Evolutionary conservation across 92 coral and sea anemone species (phyloP), one percentile per base, ranked within the genome.

Genomic region (Montipora capitata): DNA sequence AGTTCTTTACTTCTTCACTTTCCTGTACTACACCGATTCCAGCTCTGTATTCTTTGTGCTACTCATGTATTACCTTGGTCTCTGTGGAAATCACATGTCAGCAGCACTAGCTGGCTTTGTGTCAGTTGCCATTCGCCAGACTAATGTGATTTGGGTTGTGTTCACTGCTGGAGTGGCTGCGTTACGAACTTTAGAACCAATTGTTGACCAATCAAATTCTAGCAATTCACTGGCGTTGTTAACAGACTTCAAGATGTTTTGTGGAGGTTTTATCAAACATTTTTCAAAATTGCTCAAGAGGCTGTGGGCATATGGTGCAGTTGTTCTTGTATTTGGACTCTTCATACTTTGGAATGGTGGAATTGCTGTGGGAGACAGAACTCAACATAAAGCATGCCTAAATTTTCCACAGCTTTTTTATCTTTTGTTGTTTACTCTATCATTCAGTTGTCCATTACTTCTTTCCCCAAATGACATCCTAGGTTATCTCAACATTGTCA

Each of bases 361-460:
- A 27, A 89, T 98, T 27, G 99, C 93, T 12, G 98, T 98, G 0
- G 99, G 99, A 0, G 99, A 98, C 76, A 93, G 83, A 70, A 88
- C 80, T 16, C 94, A 93, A 27, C 99, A 98, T 59, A 80, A 90
- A 68, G 95, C 98, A 7, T 86, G 94, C 71, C 81, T 98, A 4
- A 98, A 98, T 72, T 88, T 98, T 81, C 99, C 99, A 3, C 99
- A 98, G 72, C 38, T 96, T 5, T 98, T 95, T 77, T 98, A 98
- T 79, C 87, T 98, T 40, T 74, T 95, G 7, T 88, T 92, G 2
- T 98, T 98, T 64, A 89, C 93, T 1, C 76, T 87, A 40, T 79
- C 88, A n/a, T 98, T 96, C 74, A 96, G 98, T 15, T 69, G 90
- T 83, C 80, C 99, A 7, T 85, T 89, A 59, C 72, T 96, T 1